Evolutionary conservation across 1,140 invertebrate species (phyloP), one percentile per base, ranked within the genome.

Genomic region (Stratiolaelaps scimitus): DNA sequence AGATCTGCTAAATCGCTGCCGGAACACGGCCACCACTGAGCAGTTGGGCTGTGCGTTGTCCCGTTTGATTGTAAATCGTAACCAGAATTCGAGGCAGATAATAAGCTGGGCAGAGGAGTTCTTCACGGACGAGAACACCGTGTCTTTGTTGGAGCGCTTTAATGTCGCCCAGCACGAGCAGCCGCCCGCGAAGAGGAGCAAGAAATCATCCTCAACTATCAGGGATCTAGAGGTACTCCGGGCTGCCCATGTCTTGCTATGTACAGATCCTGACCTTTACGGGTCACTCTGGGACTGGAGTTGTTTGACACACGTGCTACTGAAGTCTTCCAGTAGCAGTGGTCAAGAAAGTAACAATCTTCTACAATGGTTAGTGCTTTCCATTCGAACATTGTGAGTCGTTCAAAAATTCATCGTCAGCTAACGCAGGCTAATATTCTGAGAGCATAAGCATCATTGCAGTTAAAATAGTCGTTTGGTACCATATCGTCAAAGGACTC

Each of bases 91-190:
- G 15, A 2, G 20, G 26, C 26, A 60, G 13, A 34, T 60, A 1
- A 34, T 29, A 17, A 29, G 34, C 53, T 60, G 53, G 53, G 53
- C 53, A 17, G 53, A 60, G 26, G 23, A 60, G 15, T 60, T 29
- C 10, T 60, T 60, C 53, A 26, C 15, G 26, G 26, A 1, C 17
- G 15, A 60, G 26, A 23, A 40, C 34, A 40, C 34, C 10, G 34
- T 10, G 34, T 40, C 34, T 6, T 40, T 40, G 34, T 40, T 40
- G 34, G 34, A 4, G 5, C 34, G 34, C 34, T 40, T 40, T 10
- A 6, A 4, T 40, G 34, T 40, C 34, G 10, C 34, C 5, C 17
- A 17, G 2, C 26, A 26, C 5, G 53, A 17, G 2, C 26, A 26
- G 17, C 53, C 53, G 20, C 15, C 34, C 15, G 15, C 53, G 26